Conservation (phyloP, 2,113 vertebrate genomes). For the Neodon shergylaensis region DNA sequence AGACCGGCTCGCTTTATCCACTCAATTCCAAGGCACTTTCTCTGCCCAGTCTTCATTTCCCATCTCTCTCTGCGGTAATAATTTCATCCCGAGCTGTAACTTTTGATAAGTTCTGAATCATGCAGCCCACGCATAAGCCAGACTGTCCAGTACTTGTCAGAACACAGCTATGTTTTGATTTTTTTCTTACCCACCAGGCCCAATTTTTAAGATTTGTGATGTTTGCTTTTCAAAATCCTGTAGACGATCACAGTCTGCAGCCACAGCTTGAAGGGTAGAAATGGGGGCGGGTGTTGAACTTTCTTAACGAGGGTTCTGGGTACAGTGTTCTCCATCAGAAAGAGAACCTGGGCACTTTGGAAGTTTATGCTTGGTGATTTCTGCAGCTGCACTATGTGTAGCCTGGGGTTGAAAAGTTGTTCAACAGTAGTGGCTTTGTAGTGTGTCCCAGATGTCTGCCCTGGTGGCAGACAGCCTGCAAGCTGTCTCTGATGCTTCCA, state of each 20-base stretch:
- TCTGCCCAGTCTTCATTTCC: not conserved
- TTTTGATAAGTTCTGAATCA: not conserved
- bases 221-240: not conserved
- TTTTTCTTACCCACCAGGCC: not conserved
- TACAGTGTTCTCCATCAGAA: not conserved
- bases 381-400: not conserved
- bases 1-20: not conserved
- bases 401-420: not conserved
- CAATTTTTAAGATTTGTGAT: conserved; percentile 18
- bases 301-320: not conserved
- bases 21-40: not conserved
- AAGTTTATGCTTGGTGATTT: not conserved
- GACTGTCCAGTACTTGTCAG: not conserved
- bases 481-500: rapidly evolving
- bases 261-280: not conserved
- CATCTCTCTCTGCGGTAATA: not conserved
- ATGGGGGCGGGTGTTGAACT: not conserved
- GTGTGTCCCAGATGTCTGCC: not conserved
- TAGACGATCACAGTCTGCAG: not conserved
- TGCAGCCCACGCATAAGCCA: not conserved
- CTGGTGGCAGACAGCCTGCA: not conserved
- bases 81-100: not conserved
- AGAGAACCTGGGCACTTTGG: not conserved
- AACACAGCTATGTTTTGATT: not conserved
- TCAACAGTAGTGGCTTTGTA: not conserved